Percentiles rank a stretch among this genome's conserved stretches.
These are phyloP conservation scores for Lordiphosa andalusiaca DNA, from an alignment of 2,888 invertebrate genomes.

Conservation along the genomic window DNA sequence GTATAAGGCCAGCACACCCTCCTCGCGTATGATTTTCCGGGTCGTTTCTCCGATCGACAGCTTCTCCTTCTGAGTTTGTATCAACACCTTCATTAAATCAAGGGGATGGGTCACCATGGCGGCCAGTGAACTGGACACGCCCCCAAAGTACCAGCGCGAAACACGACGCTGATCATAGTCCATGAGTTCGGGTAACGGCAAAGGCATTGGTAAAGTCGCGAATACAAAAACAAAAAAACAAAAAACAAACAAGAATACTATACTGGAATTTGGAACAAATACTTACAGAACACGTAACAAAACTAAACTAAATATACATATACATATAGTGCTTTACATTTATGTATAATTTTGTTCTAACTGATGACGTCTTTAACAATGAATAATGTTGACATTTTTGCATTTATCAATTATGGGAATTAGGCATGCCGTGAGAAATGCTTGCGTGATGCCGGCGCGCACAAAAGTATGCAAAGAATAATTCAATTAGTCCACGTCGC, in stretches of 20 bases:
- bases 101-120: constrained; percentile 97
- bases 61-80: constrained; percentile 96
- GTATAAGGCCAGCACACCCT: constrained; percentile 92
- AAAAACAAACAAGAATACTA: not conserved
- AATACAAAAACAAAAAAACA: no score
- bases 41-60: constrained; percentile 86
- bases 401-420: constrained; percentile 16
- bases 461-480: constrained; percentile 1
- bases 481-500: constrained; percentile 8
- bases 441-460: constrained; percentile 9
- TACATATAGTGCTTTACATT: not conserved
- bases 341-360: not conserved
- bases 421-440: constrained; percentile 9
- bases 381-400: constrained; percentile 7
- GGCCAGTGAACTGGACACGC: constrained; percentile 95
- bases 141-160: constrained; percentile 96
- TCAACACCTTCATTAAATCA: constrained; percentile 93
- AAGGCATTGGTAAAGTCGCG: constrained; percentile 9
- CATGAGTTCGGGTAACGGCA: constrained; percentile 4
- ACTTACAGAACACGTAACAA: not conserved
- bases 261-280: not conserved
- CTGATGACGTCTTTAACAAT: not conserved
- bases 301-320: not conserved
- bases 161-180: constrained; percentile 33
- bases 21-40: constrained; percentile 86